Percentiles rank a stretch among this genome's conserved stretches.
These are phyloP conservation scores for Patagioenas fasciata DNA, from an alignment of 2,113 vertebrate genomes.

Conservation along the genomic window DNA sequence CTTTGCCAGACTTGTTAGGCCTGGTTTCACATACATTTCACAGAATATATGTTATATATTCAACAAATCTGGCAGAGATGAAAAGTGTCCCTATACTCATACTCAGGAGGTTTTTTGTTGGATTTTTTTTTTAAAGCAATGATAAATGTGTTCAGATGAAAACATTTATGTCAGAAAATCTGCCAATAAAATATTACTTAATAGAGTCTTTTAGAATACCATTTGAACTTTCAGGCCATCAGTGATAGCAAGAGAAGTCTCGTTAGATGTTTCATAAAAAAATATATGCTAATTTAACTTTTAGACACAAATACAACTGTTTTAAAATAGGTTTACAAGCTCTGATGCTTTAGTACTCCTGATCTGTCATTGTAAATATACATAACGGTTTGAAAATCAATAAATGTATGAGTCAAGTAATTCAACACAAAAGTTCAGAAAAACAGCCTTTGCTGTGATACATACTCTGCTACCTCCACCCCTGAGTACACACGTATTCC, in stretches of 20 bases:
- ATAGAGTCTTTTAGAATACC: neutral
- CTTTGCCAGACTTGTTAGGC: conserved; percentile 11
- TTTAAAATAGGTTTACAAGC: neutral
- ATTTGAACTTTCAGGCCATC: neutral
- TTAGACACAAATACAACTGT: neutral
- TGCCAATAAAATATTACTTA: neutral
- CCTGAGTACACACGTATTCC: neutral
- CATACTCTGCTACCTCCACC: neutral
- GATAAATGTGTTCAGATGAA: neutral
- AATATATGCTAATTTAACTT: neutral
- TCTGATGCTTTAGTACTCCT: neutral
- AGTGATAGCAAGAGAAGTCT: neutral
- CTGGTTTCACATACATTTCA: neutral
- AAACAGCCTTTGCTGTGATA: neutral
- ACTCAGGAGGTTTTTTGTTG: neutral
- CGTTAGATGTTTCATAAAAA: neutral
- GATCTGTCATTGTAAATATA: neutral
- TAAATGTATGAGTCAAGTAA: neutral
- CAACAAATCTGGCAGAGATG: neutral
- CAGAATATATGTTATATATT: neutral
- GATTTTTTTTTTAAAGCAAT: neutral
- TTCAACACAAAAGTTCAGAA: neutral
- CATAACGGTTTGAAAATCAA: neutral
- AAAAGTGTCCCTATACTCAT: neutral
- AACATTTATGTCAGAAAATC: neutral